Evolutionary conservation across 2,113 vertebrate genomes (phyloP).

Genomic region (Todiramphus chloris): DNA sequence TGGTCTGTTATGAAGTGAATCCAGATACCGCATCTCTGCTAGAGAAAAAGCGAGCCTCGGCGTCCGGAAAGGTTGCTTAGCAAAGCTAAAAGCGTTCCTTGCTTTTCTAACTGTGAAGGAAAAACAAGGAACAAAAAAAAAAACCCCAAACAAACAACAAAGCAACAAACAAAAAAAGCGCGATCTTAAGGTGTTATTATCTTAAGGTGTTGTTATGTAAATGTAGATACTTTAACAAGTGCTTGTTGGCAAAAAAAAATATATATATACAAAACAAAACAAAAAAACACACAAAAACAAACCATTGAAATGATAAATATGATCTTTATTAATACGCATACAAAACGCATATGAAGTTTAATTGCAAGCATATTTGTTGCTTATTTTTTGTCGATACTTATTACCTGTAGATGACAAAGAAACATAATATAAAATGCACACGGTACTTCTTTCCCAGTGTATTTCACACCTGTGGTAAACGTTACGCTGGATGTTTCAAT

Average conservation of each 20-base stretch:
- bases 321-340: constrained; percentile 68
- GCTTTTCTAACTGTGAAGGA: constrained; percentile 42
- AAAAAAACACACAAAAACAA: not conserved
- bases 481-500: constrained; percentile 73
- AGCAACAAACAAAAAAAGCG: no score
- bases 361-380: constrained; percentile 70
- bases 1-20: constrained; percentile 10
- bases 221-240: constrained; percentile 65
- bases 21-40: constrained; percentile 56
- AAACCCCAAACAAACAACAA: not conserved
- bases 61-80: constrained; percentile 44
- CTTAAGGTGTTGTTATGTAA: constrained; percentile 67
- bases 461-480: constrained; percentile 76
- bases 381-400: constrained; percentile 69
- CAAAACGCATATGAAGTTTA: constrained; percentile 69
- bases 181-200: constrained; percentile 48
- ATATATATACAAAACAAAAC: not conserved
- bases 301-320: constrained; percentile 39
- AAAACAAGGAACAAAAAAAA: constrained; percentile 48
- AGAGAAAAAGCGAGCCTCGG: constrained; percentile 19
- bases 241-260: constrained; percentile 46
- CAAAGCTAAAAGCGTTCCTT: constrained; percentile 55
- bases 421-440: constrained; percentile 70
- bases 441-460: constrained; percentile 71
- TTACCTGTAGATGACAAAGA: constrained; percentile 71